Evolutionary conservation across 2,888 invertebrate genomes (phyloP), one percentile per base, ranked within the genome.

Genomic region (Microctonus hyperodae): DNA sequence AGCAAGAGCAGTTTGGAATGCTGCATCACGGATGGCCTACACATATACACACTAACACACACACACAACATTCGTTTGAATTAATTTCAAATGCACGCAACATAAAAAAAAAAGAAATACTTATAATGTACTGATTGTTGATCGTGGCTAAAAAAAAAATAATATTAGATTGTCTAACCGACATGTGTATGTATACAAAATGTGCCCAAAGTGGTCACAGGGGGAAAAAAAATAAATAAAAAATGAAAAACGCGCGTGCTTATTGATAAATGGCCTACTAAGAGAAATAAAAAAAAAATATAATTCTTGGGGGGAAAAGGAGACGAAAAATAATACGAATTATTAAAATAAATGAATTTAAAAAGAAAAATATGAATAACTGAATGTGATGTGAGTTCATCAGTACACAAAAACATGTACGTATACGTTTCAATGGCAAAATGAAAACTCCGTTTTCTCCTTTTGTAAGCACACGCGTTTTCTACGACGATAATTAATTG

Each of bases 81-180:
- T 64, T 35, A 68, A 61, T 64, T 40, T 33, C 64, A 65, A 70
- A 65, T 69, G 64, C 67, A 71, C 67, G 67, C 61, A 62, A 60
- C 22, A 64, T 66, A 69, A 63, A 69, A 70, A 63, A 66, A 67
- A 71, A 63, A 61, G 56, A 69, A 69, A 70, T 71, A 72, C 70
- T 70, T 66, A 69, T 74, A 69, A 73, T 80, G 76, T 78, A 79
- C 76, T 76, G 75, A 78, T 80, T 77, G 78, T 80, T 78, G 74
- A 70, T 75, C 73, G 74, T 75, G 76, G 72, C 74, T 74, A 74
- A 75, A 72, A 69, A 73, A 71, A 73, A 72, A 73, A 73, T 73
- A 75, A 72, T 72, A 73, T 72, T 74, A 75, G 74, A 69, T 72
- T 76, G 75, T 79, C 75, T 78, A 75, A 74, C 75, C 33, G 55